A percentile compares a stretch with the other conserved stretches of the same genome.
phyloP scores from a whole-genome alignment of 2,797 vertebrate genomes.

The Danio jaintianensis region DNA sequence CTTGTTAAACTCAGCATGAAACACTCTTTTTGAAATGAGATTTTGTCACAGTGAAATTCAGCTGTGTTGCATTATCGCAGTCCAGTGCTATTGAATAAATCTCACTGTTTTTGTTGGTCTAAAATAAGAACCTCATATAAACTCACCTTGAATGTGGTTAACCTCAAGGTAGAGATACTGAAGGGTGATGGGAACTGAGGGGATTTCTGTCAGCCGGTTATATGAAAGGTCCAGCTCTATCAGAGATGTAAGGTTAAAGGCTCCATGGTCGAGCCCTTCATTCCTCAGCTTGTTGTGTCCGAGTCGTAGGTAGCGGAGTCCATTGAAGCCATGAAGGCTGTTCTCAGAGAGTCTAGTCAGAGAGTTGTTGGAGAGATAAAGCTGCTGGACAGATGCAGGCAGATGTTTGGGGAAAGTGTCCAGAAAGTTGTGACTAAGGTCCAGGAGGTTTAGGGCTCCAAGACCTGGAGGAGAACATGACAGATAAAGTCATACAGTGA shows the following conservation, averaged over 20 bases:
- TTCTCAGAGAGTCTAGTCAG: constrained; percentile 66
- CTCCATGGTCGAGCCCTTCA: constrained; percentile 51
- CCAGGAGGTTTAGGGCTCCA: constrained; percentile 72
- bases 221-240: constrained; percentile 83
- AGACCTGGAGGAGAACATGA: constrained; percentile 69
- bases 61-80: not conserved
- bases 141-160: constrained; percentile 79
- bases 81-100: constrained; percentile 2
- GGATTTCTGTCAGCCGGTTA: constrained; percentile 75
- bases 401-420: constrained; percentile 72
- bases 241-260: constrained; percentile 77
- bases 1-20: not conserved
- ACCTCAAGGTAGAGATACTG: constrained; percentile 82
- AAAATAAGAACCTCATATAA: not conserved
- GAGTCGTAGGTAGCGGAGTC: constrained; percentile 76
- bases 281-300: constrained; percentile 72
- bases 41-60: not conserved
- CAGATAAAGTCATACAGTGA: constrained; percentile 21
- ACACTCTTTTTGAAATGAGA: not conserved
- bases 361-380: constrained; percentile 79
- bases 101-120: not conserved
- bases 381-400: constrained; percentile 77
- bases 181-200: constrained; percentile 74
- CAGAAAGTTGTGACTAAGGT: constrained; percentile 77
- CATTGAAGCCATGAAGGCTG: constrained; percentile 68